Percentiles rank a stretch among this genome's conserved stretches.
These are phyloP conservation scores for Oreochromis aureus DNA, from an alignment of 2,113 vertebrate genomes.

Conservation along the genomic window DNA sequence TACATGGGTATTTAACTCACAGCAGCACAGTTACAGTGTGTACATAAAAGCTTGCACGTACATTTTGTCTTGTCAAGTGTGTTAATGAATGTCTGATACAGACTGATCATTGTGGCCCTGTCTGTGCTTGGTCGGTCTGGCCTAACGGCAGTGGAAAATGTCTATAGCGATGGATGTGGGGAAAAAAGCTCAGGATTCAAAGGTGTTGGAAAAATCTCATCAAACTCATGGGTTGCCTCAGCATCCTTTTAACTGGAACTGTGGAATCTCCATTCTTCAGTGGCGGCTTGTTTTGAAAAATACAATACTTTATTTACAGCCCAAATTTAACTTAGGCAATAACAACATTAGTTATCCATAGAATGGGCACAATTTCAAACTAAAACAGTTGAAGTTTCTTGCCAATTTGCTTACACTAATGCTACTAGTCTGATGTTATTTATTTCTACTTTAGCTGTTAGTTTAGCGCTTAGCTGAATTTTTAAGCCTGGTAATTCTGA, in stretches of 20 bases:
- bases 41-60: neutral
- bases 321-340: neutral
- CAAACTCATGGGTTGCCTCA: neutral
- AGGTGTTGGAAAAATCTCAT: neutral
- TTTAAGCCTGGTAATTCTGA: too few species aligned
- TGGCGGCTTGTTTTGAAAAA: neutral
- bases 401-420: neutral
- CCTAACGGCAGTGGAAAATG: neutral
- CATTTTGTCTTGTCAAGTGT: neutral
- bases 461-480: too few species aligned
- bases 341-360: neutral
- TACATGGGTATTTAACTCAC: neutral
- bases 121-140: neutral
- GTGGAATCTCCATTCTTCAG: neutral
- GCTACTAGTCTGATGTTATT: neutral
- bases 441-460: too few species aligned
- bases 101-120: neutral
- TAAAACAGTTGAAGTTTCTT: fast-evolving
- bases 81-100: neutral
- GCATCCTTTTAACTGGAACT: neutral
- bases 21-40: neutral
- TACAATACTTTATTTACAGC: neutral
- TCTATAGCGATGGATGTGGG: neutral
- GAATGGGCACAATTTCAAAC: neutral
- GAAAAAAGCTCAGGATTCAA: neutral